These are phyloP conservation scores for Leptopterna dolabrata DNA, from an alignment of 2,888 invertebrate species.

Conservation along the genomic window DNA sequence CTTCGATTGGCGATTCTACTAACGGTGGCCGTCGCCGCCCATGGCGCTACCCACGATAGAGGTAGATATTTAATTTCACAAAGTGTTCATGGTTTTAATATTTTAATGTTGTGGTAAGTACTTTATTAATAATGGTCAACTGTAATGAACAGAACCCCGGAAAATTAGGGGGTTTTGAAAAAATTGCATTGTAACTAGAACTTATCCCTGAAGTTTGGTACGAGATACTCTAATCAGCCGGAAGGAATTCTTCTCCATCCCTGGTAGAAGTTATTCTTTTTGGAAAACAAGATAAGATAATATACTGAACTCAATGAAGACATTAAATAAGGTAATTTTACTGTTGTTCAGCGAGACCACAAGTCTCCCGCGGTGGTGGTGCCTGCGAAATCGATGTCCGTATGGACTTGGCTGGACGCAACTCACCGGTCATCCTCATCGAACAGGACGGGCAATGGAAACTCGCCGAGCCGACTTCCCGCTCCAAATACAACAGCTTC, in stretches of 20 bases:
- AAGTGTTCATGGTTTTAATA: too few species aligned
- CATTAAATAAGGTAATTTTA: neutral
- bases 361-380: neutral
- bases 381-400: conserved; percentile 27
- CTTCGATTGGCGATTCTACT: conserved; percentile 17
- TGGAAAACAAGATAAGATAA: neutral
- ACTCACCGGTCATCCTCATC: conserved; percentile 22
- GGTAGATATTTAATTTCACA: neutral
- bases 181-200: too few species aligned
- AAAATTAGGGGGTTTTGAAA: too few species aligned
- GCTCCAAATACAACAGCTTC: conserved; percentile 19
- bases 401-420: neutral
- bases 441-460: conserved; percentile 10
- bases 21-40: neutral
- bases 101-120: too few species aligned
- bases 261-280: too few species aligned
- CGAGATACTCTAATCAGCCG: too few species aligned
- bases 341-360: neutral
- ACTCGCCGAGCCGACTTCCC: conserved; percentile 36
- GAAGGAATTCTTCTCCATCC: too few species aligned
- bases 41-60: neutral
- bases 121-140: too few species aligned
- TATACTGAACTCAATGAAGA: neutral
- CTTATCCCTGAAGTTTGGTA: too few species aligned
- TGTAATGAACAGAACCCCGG: too few species aligned